These are phyloP conservation scores for Paelopatides confundens DNA, from an alignment of 53 echinoderm and acorn worm genomes.

Conservation along the genomic window DNA sequence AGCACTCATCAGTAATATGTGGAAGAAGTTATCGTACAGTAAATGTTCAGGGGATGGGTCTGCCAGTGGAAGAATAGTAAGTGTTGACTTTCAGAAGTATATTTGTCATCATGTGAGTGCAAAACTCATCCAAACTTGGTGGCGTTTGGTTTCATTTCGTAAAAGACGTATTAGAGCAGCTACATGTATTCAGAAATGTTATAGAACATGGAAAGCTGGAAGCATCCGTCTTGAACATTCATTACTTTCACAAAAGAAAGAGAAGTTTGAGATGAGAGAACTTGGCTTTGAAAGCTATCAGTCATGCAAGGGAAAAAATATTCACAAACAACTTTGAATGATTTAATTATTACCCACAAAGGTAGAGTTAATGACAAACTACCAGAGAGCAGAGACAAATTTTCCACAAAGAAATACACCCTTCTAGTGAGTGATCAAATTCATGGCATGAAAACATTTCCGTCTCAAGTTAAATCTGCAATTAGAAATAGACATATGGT, in stretches of 20 bases:
- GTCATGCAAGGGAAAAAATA: neutral
- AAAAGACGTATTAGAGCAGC: neutral
- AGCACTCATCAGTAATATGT: neutral
- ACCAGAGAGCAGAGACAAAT: neutral
- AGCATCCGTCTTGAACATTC: too few relatives aligned
- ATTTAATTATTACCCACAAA: neutral
- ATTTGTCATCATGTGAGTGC: neutral
- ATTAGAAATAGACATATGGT: neutral
- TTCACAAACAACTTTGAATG: neutral
- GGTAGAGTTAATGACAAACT: neutral
- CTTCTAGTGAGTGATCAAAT: neutral
- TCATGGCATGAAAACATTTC: neutral
- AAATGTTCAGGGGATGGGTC: neutral
- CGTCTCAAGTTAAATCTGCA: constrained; percentile 2
- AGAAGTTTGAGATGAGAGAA: too few relatives aligned
- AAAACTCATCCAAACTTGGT: neutral
- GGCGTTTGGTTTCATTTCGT: neutral
- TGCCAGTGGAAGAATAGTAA: neutral
- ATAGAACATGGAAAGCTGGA: neutral
- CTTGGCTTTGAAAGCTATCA: neutral
- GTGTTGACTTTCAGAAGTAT: neutral
- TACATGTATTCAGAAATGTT: neutral
- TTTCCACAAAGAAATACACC: neutral
- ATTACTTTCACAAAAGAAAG: too few relatives aligned
- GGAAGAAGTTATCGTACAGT: neutral